Evolutionary conservation across 2,888 invertebrate species (phyloP), one percentile per base, ranked within the genome.

Genomic region (Tetragnatha montana): DNA sequence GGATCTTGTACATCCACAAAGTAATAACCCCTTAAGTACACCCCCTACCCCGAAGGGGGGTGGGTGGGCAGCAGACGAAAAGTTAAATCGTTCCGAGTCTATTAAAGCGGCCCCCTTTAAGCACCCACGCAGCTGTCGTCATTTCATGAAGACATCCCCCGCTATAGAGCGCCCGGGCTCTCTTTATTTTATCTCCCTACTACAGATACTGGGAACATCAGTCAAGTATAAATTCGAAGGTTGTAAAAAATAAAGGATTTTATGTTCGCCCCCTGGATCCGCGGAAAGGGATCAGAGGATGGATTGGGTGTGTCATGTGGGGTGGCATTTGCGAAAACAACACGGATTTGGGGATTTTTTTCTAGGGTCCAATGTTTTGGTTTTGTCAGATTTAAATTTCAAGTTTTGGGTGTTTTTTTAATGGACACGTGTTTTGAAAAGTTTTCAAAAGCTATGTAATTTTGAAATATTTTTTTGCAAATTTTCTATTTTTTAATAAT

Each of bases 41-140:
- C 75, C 60, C 51, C 47, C n/a, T 35, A 35, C 35, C 35, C 35
- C 35, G 4, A 4, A 35, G 35, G 35, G 75, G 69, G 81, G n/a
- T n/a, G 60, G 81, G 75, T 47, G 22, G 47, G 60, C 68, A 78
- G 71, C 87, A 89, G 89, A 89, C 85, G 85, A 89, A 89, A 89
- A 89, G 80, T 89, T 89, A 89, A 89, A 89, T 89, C 85, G 89
- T 89, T 84, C 85, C 85, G n/a, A 89, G 85, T 89, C 89, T 89
- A 89, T 89, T 89, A 89, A 89, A 89, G 89, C 89, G 71, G 47
- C 69, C 85, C 85, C 85, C 89, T 89, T 50, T 89, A 85, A 89
- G 89, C 89, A 89, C 89, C 89, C 22, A 12, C 8, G 51, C 89
- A 89, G 89, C 89, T 89, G 89, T 85, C 85, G 85, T 81, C 81